Base-by-base conservation (phyloP, 2,888 invertebrate species). In the Lycophotia porphyrea region DNA sequence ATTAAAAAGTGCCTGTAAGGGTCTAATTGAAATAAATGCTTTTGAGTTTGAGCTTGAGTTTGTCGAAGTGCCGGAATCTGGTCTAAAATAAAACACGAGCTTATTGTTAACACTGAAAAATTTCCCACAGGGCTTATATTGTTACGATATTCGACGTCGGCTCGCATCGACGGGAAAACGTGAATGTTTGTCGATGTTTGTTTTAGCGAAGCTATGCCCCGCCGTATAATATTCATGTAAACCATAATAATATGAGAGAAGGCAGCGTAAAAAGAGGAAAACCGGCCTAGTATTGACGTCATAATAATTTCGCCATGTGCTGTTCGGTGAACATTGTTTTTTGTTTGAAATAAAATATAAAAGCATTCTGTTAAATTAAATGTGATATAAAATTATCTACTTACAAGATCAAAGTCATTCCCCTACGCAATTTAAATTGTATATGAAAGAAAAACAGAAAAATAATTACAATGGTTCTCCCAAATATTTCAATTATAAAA, bases 41-140 rank as follows among this genome's bases (percentile, higher is more conserved):
- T n/a, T n/a, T n/a, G n/a, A n/a, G n/a, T n/a, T n/a, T n/a, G n/a
- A n/a, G n/a, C n/a, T n/a, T n/a, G n/a, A n/a, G n/a, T n/a, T n/a
- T n/a, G n/a, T n/a, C n/a, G 78, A 81, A 84, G 80, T 84, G 73
- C 75, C 81, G 70, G 86, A 90, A 89, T 89, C 89, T 91, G 88
- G 80, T 69, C 76, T 78, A 80, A 84, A 91, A 91, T 90, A 91
- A 90, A 90, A 90, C 89, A 90, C 85, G 78, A 81, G 87, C 88
- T 90, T 90, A 91, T 90, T 91, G 90, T 91, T 88, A 90, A 88
- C 85, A 89, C 80, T 90, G 88, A 90, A 91, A 89, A 89, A 90
- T 89, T 90, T 92, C 90, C 90, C 90, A 31, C 42, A 88, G 88
- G 91, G 84, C 88, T 89, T 88, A 84, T 85, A 88, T 88, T 89